These are phyloP conservation scores for Tenualosa thibaudeaui DNA, from an alignment of 2,797 vertebrate species.

Conservation along the genomic window DNA sequence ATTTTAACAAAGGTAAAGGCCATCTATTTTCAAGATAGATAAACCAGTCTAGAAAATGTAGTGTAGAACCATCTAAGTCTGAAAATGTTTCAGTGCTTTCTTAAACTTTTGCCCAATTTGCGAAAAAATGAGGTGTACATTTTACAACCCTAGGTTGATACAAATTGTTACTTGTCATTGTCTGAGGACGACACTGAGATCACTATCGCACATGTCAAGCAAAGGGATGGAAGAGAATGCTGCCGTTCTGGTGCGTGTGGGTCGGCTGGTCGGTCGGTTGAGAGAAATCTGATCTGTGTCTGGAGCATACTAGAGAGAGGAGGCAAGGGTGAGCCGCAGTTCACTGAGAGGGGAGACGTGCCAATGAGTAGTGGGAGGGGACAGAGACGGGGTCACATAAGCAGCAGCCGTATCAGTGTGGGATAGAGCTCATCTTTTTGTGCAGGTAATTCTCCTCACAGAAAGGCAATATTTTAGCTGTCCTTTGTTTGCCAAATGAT, in stretches of 20 bases:
- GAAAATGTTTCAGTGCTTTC: neutral
- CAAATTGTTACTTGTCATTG: neutral
- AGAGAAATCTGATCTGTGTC: slow-evolving; percentile 54
- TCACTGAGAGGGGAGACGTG: slow-evolving; percentile 45
- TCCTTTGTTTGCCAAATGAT: neutral
- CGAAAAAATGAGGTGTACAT: neutral
- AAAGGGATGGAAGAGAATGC: neutral
- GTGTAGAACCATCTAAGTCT: neutral
- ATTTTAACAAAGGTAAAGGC: neutral
- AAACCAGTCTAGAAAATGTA: neutral
- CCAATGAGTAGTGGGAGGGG: slow-evolving; percentile 40
- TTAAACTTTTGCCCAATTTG: neutral
- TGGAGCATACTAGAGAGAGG: slow-evolving; percentile 43
- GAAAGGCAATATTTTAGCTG: neutral
- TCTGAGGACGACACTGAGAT: neutral
- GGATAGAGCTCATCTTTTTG: neutral
- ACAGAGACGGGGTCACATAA: slow-evolving; percentile 29
- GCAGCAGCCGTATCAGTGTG: neutral
- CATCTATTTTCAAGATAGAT: neutral
- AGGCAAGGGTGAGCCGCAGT: slow-evolving; percentile 55
- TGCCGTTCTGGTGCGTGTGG: slow-evolving; percentile 24
- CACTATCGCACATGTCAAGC: neutral
- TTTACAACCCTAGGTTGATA: neutral
- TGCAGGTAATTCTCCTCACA: neutral
- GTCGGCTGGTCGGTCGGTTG: neutral